Evolutionary conservation across 2,888 invertebrate genomes (phyloP).

Genomic region (Ormyrus labotus): DNA sequence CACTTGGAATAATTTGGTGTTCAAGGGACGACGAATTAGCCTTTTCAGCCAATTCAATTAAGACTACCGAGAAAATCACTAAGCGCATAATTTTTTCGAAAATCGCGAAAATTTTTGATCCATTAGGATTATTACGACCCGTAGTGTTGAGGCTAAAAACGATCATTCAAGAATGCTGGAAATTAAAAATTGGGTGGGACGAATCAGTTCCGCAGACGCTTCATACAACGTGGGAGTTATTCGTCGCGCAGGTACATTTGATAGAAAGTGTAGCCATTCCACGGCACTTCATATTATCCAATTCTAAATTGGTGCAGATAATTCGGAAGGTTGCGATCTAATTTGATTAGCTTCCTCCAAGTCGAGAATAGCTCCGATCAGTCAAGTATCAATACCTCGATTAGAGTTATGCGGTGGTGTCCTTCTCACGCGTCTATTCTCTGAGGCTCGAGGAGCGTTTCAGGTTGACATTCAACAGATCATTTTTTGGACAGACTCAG

Average conservation of each 20-base stretch:
- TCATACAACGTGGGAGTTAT: too few species aligned
- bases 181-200: not conserved
- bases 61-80: not conserved
- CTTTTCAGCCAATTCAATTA: not conserved
- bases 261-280: too few species aligned
- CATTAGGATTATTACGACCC: not conserved
- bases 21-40: not conserved
- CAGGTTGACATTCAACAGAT: not conserved
- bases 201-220: not conserved
- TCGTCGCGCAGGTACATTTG: too few species aligned
- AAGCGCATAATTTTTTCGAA: not conserved
- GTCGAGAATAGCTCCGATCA: constrained; percentile 35
- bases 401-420: constrained; percentile 49
- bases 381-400: constrained; percentile 36
- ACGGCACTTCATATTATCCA: too few species aligned
- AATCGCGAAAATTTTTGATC: not conserved
- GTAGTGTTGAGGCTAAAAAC: not conserved
- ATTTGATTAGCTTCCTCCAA: constrained; percentile 32
- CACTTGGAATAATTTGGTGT: too few species aligned
- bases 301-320: too few species aligned
- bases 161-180: not conserved
- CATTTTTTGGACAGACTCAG: not conserved
- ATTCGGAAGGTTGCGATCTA: too few species aligned
- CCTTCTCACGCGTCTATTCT: constrained; percentile 14
- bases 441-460: not conserved